Evolutionary conservation across 1,140 invertebrate species (phyloP), one percentile per base, ranked within the genome.

Genomic region (Drosophila subobscura): DNA sequence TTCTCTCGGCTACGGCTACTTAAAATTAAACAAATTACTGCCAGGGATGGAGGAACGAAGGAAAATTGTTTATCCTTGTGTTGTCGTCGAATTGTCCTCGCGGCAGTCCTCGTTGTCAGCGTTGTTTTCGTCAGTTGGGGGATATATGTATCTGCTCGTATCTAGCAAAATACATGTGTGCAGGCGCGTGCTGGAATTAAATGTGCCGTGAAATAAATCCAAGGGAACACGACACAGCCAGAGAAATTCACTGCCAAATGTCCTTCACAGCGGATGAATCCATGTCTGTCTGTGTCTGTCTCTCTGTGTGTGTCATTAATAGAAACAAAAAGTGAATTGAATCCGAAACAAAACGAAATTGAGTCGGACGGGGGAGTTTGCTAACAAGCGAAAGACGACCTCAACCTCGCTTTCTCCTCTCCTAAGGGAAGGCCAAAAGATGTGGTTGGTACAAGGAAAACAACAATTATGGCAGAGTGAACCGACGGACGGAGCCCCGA

Each of bases 121-220:
- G 33, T 37, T 68, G 66, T 52, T 68, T 49, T 65, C 16, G 47
- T 56, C 58, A 60, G 29, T 20, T 20, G 16, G 40, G 45, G 75
- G 54, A 80, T 68, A 63, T 47, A 44, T 5, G 5, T 29, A 29
- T 29, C 44, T 29, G 44, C 37, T 25, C 29, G n/a, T 61, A 20
- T 29, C 23, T 16, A 23, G 37, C 22, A 23, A 23, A 16, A 25
- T 67, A 25, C 27, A 29, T 66, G 72, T 54, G 67, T 53, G 71
- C 58, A 52, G 72, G 81, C 80, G 80, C 80, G 77, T 85, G 81
- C 70, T 77, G 68, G 68, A 70, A 86, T 86, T 85, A 85, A 85
- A 85, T 85, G 80, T 85, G 81, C 80, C 80, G 80, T 85, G 80
- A 85, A 85, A 85, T 85, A 85, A 85, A 85, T 85, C 81, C 80